Percentiles rank a stretch among this genome's conserved stretches.
Evolutionary conservation across 2,113 vertebrate species (phyloP).

Genomic region (Hypomesus transpacificus): DNA sequence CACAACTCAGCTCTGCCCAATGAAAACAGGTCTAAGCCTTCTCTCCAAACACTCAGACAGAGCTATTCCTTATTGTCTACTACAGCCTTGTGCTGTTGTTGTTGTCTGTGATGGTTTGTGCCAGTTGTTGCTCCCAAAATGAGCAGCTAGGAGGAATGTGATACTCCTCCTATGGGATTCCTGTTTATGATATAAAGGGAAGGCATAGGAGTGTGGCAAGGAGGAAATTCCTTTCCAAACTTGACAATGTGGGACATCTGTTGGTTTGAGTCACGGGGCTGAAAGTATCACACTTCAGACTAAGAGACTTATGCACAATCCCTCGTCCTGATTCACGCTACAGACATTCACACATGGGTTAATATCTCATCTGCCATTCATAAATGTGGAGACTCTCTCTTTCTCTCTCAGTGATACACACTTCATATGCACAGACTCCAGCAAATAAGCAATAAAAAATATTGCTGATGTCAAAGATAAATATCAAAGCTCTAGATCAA

Average conservation of each 20-base stretch:
- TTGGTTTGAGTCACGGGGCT: not conserved
- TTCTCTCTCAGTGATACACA: no score
- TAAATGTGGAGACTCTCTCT: no score
- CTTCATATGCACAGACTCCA: not conserved
- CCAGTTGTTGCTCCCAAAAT: not conserved
- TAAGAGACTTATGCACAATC: no score
- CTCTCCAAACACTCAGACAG: not conserved
- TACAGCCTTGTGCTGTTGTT: not conserved
- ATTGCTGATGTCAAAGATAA: not conserved
- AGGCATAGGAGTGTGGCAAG: no score
- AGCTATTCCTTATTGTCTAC: not conserved
- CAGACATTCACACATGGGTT: no score
- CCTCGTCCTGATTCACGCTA: no score
- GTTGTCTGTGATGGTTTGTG: not conserved
- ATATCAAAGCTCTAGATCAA: conserved; percentile 8
- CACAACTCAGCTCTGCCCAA: not conserved
- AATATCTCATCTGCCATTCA: no score
- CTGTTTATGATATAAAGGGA: not conserved
- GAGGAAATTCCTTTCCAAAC: not conserved
- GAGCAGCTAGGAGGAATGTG: not conserved
- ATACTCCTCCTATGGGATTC: not conserved
- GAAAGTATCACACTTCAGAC: no score
- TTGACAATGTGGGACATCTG: not conserved
- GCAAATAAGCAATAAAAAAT: not conserved
- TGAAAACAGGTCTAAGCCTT: not conserved